Evolutionary conservation across 2,888 invertebrate genomes (phyloP).

Genomic region (Temnothorax ravouxi): DNA sequence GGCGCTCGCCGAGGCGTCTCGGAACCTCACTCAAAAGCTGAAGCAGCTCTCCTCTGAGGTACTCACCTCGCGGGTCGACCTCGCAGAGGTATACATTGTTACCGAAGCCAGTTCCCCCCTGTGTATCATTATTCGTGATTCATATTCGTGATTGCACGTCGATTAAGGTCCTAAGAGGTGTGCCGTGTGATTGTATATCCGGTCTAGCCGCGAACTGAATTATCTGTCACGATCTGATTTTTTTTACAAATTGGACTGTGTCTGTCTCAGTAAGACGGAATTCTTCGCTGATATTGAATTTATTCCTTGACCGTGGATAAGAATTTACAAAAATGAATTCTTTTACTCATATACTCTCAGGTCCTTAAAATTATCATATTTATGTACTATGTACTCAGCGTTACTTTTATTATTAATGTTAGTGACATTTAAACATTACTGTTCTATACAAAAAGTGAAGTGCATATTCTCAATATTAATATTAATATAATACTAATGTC

Average conservation of each 20-base stretch:
- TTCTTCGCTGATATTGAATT: neutral
- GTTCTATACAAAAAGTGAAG: neutral
- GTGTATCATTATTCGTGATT: constrained; percentile 61
- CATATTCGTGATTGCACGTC: constrained; percentile 35
- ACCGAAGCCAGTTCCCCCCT: constrained; percentile 80
- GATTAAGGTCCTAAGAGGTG: constrained; percentile 59
- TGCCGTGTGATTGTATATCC: neutral
- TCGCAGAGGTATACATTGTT: constrained; percentile 84
- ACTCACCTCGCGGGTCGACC: constrained; percentile 88
- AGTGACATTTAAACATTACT: neutral
- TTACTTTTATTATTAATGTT: neutral
- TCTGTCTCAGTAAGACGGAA: neutral
- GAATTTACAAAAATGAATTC: neutral
- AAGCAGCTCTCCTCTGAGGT: constrained; percentile 96
- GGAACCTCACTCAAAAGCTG: constrained; percentile 96
- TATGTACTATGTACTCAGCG: constrained; percentile 2
- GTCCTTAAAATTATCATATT: constrained; percentile 29
- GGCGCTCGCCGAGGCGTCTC: constrained; percentile 95
- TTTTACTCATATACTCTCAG: constrained; percentile 38
- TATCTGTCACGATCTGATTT: neutral
- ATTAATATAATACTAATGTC: constrained; percentile 8
- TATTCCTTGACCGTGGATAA: neutral
- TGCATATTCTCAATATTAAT: neutral
- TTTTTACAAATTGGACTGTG: neutral
- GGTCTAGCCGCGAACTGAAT: neutral